phyloP scores from a whole-genome alignment of 2,797 vertebrate species.

The Coregonus ussuriensis region DNA sequence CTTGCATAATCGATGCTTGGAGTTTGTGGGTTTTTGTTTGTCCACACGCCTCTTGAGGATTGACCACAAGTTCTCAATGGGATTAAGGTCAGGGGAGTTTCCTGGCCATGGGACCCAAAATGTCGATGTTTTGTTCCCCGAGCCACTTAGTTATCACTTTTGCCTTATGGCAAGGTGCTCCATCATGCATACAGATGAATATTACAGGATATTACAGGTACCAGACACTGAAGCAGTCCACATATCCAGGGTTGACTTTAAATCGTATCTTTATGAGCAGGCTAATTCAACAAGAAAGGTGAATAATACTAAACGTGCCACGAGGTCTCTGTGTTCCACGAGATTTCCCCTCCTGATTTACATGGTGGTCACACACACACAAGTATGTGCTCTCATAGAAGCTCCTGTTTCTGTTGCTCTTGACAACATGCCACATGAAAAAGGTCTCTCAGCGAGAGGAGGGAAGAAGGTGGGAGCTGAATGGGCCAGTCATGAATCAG shows the following conservation, averaged over 20 bases:
- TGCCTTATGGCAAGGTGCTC: too few relatives aligned
- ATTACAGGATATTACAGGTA: background rate
- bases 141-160: too few relatives aligned
- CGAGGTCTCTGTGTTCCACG: background rate
- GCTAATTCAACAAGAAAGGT: background rate
- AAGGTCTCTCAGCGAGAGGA: conserved; percentile 19
- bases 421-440: conserved; percentile 36
- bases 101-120: too few relatives aligned
- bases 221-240: background rate
- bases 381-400: conserved; percentile 36
- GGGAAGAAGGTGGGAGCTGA: conserved; percentile 11
- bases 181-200: too few relatives aligned
- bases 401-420: conserved; percentile 38
- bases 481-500: conserved; percentile 32
- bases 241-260: background rate
- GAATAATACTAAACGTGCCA: background rate
- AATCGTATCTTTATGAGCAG: background rate
- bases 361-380: conserved; percentile 11
- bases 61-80: too few relatives aligned
- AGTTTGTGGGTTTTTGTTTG: too few relatives aligned
- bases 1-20: too few relatives aligned
- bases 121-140: too few relatives aligned
- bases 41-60: too few relatives aligned
- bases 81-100: too few relatives aligned
- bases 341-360: conserved; percentile 9